Evolutionary conservation across 2,888 invertebrate genomes (phyloP).

Genomic region (Cyclophora albipunctata): DNA sequence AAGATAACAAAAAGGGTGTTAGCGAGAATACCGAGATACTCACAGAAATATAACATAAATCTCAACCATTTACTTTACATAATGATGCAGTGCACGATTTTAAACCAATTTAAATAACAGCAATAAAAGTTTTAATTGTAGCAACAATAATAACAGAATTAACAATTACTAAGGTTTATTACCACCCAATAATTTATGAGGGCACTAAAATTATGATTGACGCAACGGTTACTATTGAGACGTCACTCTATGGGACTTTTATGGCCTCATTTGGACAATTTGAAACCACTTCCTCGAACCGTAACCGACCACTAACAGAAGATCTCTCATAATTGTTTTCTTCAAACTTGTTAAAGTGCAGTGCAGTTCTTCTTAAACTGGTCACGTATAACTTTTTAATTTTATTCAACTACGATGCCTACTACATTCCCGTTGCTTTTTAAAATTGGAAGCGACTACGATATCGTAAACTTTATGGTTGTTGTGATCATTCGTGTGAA

Average conservation of each 20-base stretch:
- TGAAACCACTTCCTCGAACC: slow-evolving; percentile 60
- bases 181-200: slow-evolving; percentile 47
- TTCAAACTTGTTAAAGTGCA: slow-evolving; percentile 10
- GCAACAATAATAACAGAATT: slow-evolving; percentile 14
- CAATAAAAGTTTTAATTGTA: too few species aligned
- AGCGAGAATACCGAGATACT: too few species aligned
- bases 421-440: slow-evolving; percentile 40
- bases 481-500: slow-evolving; percentile 54
- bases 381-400: slow-evolving; percentile 29
- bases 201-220: slow-evolving; percentile 65
- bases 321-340: slow-evolving; percentile 27
- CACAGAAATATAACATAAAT: too few species aligned
- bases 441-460: slow-evolving; percentile 46
- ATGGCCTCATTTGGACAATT: slow-evolving; percentile 63
- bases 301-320: slow-evolving; percentile 37
- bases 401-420: slow-evolving; percentile 27
- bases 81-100: too few species aligned
- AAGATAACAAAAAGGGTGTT: not conserved
- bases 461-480: slow-evolving; percentile 57
- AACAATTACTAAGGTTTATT: slow-evolving; percentile 39
- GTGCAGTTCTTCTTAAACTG: slow-evolving; percentile 25
- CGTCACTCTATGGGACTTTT: slow-evolving; percentile 61
- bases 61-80: too few species aligned
- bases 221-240: slow-evolving; percentile 50
- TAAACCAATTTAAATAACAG: too few species aligned